Conservation (phyloP, 2,113 vertebrate species). For the Malurus elegans region DNA sequence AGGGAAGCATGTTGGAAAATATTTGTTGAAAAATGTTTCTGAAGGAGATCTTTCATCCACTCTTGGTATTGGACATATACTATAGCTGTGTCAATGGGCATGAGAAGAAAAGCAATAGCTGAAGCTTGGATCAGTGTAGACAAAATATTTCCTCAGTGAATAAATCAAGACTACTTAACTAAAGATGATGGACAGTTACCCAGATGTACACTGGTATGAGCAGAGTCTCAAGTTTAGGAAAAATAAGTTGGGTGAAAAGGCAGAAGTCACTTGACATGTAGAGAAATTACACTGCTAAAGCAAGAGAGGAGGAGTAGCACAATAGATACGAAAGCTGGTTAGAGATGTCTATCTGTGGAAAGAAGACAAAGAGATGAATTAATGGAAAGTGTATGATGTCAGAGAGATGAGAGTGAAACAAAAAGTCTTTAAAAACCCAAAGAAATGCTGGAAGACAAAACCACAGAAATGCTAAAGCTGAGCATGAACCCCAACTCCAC, state of each 20-base stretch:
- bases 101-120: not conserved
- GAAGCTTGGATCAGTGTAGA: not conserved
- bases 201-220: not conserved
- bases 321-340: not conserved
- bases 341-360: not conserved
- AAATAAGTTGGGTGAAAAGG: not conserved
- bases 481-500: not conserved
- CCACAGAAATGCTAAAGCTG: not conserved
- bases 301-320: not conserved
- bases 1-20: not conserved
- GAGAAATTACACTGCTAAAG: not conserved
- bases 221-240: not conserved
- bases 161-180: not conserved
- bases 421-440: not conserved
- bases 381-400: not conserved
- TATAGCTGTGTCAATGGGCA: not conserved
- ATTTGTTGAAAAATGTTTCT: not conserved
- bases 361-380: not conserved
- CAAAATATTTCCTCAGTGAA: not conserved
- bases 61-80: not conserved
- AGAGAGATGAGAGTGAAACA: not conserved
- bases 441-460: not conserved
- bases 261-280: not conserved
- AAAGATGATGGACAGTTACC: not conserved
- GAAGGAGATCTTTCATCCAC: not conserved